Percentiles rank a stretch among this genome's conserved stretches.
Conservation (phyloP, 2,113 vertebrate genomes). For the Gobiocypris rarus region DNA sequence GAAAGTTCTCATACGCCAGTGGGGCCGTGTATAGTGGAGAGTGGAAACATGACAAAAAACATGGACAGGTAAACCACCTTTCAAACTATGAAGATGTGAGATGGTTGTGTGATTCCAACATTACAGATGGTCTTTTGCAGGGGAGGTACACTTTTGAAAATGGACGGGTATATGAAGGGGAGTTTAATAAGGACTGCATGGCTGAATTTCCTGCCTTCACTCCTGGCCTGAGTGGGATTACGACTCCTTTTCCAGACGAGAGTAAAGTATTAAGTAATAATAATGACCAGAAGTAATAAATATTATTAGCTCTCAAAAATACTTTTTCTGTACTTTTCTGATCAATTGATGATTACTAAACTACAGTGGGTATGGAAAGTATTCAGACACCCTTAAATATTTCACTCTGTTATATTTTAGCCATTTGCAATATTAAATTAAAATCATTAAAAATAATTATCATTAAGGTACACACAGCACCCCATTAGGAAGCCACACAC, state of each 20-base stretch:
- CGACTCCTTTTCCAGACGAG: conserved; percentile 29
- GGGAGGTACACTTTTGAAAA: conserved; percentile 80
- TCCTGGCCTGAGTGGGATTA: conserved; percentile 45
- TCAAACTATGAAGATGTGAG: neutral
- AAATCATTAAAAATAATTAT: too few relatives aligned
- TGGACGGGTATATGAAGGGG: conserved; percentile 75
- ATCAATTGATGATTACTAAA: neutral
- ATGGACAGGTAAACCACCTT: conserved; percentile 77
- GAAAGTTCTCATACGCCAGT: conserved; percentile 81
- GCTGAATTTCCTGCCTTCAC: conserved; percentile 49
- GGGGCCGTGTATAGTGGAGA: conserved; percentile 81
- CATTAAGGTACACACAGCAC: too few relatives aligned
- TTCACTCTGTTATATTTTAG: too few relatives aligned
- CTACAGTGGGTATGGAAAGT: too few relatives aligned
- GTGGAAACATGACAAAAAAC: conserved; percentile 85
- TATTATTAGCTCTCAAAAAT: neutral
- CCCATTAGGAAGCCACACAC: too few relatives aligned
- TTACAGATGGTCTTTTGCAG: conserved; percentile 66
- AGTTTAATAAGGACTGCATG: conserved; percentile 77
- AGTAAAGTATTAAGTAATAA: conserved; percentile 60
- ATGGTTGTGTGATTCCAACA: neutral
- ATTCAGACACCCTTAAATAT: too few relatives aligned
- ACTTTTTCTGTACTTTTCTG: too few relatives aligned
- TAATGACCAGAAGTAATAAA: neutral
- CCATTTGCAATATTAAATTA: too few relatives aligned